Percentiles rank a stretch among this genome's conserved stretches.
Conservation (phyloP, 2,888 invertebrate genomes). For the Nysson spinosus region DNA sequence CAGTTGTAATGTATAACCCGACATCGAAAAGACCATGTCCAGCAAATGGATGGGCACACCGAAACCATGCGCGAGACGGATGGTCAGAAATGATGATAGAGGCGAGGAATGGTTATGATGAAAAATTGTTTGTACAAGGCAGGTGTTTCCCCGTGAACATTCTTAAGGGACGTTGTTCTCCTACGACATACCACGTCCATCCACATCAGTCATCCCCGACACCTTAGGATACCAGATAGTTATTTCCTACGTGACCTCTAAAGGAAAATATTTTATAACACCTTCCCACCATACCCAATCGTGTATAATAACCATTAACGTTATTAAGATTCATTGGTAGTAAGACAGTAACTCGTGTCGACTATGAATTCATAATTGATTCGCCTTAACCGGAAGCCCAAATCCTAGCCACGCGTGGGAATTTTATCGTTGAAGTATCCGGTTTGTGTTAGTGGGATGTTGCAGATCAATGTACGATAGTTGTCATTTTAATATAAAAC, state of each 20-base stretch:
- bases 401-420: conserved; percentile 34
- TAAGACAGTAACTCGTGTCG: background rate
- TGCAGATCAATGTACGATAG: no score
- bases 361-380: conserved; percentile 18
- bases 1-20: conserved; percentile 29
- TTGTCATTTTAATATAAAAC: no score
- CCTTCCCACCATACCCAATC: background rate
- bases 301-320: background rate
- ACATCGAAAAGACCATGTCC: conserved; percentile 16
- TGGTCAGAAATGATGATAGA: conserved; percentile 39
- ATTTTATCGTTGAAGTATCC: conserved; percentile 24
- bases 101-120: conserved; percentile 56
- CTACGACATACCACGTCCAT: conserved; percentile 48
- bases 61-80: conserved; percentile 18
- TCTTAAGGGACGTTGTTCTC: conserved; percentile 43
- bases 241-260: conserved; percentile 1
- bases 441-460: conserved; percentile 3
- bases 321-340: background rate
- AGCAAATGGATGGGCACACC: conserved; percentile 32
- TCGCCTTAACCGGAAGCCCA: conserved; percentile 22
- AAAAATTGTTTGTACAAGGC: conserved; percentile 65
- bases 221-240: conserved; percentile 36
- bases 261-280: conserved; percentile 21
- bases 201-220: conserved; percentile 60
- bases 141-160: conserved; percentile 61